Conservation (phyloP, 1,140 invertebrate genomes). For the Lordiphosa clarofinis region DNA sequence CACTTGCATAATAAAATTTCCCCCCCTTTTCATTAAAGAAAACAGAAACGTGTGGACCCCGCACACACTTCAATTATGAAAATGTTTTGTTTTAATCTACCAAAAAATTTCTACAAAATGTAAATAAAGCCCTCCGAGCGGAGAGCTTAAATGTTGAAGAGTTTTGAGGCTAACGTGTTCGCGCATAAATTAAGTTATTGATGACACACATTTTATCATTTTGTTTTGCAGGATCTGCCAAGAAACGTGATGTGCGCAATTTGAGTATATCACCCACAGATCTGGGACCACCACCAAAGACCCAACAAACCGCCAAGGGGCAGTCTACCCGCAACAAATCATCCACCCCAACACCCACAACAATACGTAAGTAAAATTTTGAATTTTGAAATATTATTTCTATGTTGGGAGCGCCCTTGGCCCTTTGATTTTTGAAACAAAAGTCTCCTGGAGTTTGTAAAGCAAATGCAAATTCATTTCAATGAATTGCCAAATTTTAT, state of each 20-base stretch:
- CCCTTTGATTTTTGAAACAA: too few relatives aligned
- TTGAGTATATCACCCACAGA: slow-evolving; percentile 79
- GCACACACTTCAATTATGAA: slow-evolving; percentile 63
- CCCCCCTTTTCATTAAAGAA: slow-evolving; percentile 24
- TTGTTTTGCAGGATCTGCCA: slow-evolving; percentile 74
- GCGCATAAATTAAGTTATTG: slow-evolving; percentile 59
- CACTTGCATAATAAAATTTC: slow-evolving; percentile 56
- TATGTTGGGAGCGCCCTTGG: too few relatives aligned
- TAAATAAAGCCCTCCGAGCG: slow-evolving; percentile 31
- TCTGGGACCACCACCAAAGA: slow-evolving; percentile 78
- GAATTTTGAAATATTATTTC: too few relatives aligned
- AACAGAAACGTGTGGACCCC: background rate
- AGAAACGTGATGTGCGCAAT: slow-evolving; percentile 79
- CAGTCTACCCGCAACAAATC: slow-evolving; percentile 68
- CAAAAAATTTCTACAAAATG: slow-evolving; percentile 35
- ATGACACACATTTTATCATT: slow-evolving; percentile 18
- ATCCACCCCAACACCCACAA: slow-evolving; percentile 46
- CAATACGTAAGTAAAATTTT: slow-evolving; percentile 63
- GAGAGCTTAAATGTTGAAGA: too few relatives aligned
- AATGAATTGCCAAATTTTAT: slow-evolving; percentile 88
- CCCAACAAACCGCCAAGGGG: slow-evolving; percentile 74
- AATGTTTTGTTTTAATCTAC: slow-evolving; percentile 67
- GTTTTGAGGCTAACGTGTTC: slow-evolving; percentile 44
- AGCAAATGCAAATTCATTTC: slow-evolving; percentile 3
- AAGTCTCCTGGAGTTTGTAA: too few relatives aligned